Conservation (phyloP, 2,888 invertebrate genomes). For the Labia minor region DNA sequence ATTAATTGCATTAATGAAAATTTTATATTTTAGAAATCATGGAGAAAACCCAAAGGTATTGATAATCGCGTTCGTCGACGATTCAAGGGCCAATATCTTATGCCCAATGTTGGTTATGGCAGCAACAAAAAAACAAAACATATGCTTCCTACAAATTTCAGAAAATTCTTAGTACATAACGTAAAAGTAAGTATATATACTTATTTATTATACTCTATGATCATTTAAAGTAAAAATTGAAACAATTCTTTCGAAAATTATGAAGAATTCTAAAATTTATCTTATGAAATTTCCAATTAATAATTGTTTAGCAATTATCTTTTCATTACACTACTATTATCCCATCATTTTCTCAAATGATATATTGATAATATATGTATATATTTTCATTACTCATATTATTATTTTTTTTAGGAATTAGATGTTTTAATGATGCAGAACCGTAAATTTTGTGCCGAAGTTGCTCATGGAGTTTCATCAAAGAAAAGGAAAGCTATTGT, state of each 20-base stretch:
- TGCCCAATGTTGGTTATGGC: constrained; percentile 99
- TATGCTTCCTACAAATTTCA: constrained; percentile 95
- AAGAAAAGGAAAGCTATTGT: constrained; percentile 94
- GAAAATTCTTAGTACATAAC: constrained; percentile 87
- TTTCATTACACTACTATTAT: too few species aligned
- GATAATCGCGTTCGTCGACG: constrained; percentile 98
- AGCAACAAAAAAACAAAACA: constrained; percentile 89
- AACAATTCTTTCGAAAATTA: too few species aligned
- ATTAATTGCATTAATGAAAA: too few species aligned
- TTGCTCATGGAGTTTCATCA: constrained; percentile 95
- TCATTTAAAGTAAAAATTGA: too few species aligned
- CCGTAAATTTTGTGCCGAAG: constrained; percentile 92
- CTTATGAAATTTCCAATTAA: too few species aligned
- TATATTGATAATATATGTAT: too few species aligned
- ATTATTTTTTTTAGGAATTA: constrained; percentile 66
- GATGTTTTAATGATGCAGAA: constrained; percentile 99
- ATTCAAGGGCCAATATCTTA: constrained; percentile 97
- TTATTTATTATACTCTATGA: too few species aligned
- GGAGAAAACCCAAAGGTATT: constrained; percentile 99
- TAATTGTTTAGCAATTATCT: too few species aligned
- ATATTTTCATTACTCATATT: too few species aligned
- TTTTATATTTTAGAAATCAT: constrained; percentile 63
- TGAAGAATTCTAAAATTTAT: too few species aligned
- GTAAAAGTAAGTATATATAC: constrained; percentile 66
- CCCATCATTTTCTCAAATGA: too few species aligned